Evolutionary conservation across 1,140 invertebrate genomes (phyloP).

Genomic region (Cydia splendana): DNA sequence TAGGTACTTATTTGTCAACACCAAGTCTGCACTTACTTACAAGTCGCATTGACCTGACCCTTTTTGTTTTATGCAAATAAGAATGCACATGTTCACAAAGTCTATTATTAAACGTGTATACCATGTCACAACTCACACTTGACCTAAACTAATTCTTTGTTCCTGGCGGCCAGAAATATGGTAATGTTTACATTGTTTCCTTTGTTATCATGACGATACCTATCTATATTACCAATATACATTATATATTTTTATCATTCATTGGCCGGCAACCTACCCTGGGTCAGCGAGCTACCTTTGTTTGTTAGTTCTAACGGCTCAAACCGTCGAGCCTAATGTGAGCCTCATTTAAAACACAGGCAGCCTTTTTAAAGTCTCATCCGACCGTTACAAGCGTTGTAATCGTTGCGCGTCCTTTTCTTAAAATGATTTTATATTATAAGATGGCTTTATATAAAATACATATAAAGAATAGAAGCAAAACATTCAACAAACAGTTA

Average conservation of each 20-base stretch:
- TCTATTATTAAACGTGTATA: conserved; percentile 18
- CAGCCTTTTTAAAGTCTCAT: no score
- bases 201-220: conserved; percentile 10
- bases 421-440: no score
- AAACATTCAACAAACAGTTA: no score
- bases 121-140: neutral
- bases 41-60: neutral
- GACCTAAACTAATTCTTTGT: conserved; percentile 15
- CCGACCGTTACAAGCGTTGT: no score
- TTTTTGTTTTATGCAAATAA: conserved; percentile 17
- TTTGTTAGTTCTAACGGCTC: no score
- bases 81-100: conserved; percentile 5
- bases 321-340: neutral
- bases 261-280: neutral
- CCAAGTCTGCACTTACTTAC: neutral
- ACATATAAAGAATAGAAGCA: no score
- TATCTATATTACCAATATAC: neutral
- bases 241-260: neutral
- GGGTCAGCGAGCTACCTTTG: neutral
- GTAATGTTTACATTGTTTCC: conserved; percentile 24
- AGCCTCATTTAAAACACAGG: neutral
- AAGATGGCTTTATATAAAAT: no score
- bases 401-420: no score
- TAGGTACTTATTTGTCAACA: neutral
- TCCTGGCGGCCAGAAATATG: conserved; percentile 3